Percentiles rank a stretch among this genome's conserved stretches.
phyloP scores from a whole-genome alignment of 2,888 invertebrate genomes.

The Amblyjoppa fuscipennis region DNA sequence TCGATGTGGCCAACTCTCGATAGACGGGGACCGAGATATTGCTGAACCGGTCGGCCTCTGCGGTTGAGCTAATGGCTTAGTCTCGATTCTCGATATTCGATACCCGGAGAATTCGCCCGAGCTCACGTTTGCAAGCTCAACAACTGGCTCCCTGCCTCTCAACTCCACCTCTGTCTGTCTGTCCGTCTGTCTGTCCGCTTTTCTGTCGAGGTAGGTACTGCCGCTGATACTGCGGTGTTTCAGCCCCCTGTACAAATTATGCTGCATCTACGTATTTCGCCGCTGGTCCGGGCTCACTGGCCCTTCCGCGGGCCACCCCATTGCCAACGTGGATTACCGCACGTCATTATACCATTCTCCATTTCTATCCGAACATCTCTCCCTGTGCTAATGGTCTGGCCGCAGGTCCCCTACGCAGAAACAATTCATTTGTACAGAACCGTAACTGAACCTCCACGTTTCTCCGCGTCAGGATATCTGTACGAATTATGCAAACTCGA shows the following conservation, averaged over 20 bases:
- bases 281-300: constrained; percentile 13
- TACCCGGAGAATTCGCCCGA: constrained; percentile 37
- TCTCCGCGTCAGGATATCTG: neutral
- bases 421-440: constrained; percentile 42
- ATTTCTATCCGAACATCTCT: constrained; percentile 56
- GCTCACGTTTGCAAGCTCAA: constrained; percentile 52
- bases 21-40: constrained; percentile 53
- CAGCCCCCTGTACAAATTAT: constrained; percentile 50
- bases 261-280: constrained; percentile 56
- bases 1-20: constrained; percentile 64
- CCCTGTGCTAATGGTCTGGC: constrained; percentile 24
- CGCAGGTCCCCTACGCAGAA: constrained; percentile 24
- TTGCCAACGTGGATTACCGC: constrained; percentile 58
- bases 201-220: constrained; percentile 43
- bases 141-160: constrained; percentile 41
- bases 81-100: constrained; percentile 61
- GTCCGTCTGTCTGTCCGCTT: constrained; percentile 41
- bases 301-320: constrained; percentile 16
- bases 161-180: constrained; percentile 8
- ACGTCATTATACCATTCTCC: constrained; percentile 62
- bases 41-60: constrained; percentile 46
- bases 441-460: constrained; percentile 24
- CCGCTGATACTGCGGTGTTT: constrained; percentile 36
- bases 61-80: constrained; percentile 57
- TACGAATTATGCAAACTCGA: too few relatives aligned